A percentile compares a stretch with the other conserved stretches of the same genome.
Evolutionary conservation across 2,797 vertebrate species (phyloP).

Genomic region (Pseudocheirus occidentalis): DNA sequence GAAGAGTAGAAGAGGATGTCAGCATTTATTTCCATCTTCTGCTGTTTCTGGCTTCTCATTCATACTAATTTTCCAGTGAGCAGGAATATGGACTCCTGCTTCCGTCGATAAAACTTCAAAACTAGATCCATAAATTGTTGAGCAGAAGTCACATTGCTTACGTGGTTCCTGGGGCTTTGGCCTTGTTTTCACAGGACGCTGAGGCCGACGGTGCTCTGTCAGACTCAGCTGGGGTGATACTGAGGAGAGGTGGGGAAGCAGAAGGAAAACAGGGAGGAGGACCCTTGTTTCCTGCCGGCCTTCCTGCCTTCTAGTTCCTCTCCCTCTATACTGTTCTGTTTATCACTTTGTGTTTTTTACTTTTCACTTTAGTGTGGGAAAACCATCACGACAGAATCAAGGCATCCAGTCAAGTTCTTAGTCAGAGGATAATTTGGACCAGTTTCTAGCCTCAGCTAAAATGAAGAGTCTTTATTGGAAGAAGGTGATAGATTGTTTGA

Average conservation of each 20-base stretch:
- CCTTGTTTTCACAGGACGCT: conserved; percentile 35
- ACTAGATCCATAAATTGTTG: not conserved
- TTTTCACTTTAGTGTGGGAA: conserved; percentile 11
- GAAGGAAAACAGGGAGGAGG: not conserved
- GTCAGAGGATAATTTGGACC: conserved; percentile 53
- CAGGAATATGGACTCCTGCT: conserved; percentile 6
- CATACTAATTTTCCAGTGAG: not conserved
- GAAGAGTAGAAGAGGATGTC: not conserved
- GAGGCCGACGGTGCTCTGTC: not conserved
- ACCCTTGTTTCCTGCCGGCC: not conserved
- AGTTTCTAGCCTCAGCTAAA: conserved; percentile 20
- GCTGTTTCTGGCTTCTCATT: not conserved
- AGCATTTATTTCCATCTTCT: not conserved
- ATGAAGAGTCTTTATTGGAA: not conserved
- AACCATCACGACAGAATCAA: conserved; percentile 56
- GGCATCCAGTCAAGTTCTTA: conserved; percentile 64
- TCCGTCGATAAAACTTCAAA: conserved; percentile 37
- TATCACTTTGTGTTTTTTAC: conserved; percentile 55
- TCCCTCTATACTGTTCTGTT: conserved; percentile 41
- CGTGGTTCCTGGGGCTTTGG: conserved; percentile 41
- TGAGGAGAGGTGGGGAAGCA: conserved; percentile 29
- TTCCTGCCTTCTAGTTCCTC: conserved; percentile 57
- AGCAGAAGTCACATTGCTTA: conserved; percentile 25
- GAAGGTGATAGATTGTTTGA: not conserved
- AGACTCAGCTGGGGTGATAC: not conserved